phyloP scores from a whole-genome alignment of 1,140 invertebrate species.

The Acromyrmex echinatior region DNA sequence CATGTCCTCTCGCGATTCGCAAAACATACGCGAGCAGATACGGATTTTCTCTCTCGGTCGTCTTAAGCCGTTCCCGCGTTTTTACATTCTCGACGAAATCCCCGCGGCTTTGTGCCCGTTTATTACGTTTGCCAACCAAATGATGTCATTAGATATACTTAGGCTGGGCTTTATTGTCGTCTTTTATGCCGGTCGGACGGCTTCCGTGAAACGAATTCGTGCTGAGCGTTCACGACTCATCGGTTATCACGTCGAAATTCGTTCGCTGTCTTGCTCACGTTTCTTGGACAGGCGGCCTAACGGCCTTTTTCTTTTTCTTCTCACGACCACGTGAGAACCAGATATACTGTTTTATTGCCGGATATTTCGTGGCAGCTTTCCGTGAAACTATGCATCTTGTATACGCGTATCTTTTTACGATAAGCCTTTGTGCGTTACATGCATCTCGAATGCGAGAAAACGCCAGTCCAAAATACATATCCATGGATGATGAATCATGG shows the following conservation, averaged over 20 bases:
- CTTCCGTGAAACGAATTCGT: conserved; percentile 74
- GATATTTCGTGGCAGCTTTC: conserved; percentile 42
- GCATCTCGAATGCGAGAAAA: conserved; percentile 6
- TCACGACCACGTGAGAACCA: conserved; percentile 47
- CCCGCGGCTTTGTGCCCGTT: conserved; percentile 75
- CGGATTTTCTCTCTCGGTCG: conserved; percentile 42
- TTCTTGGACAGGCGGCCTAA: conserved; percentile 34
- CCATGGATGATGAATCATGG: background rate
- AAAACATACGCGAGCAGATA: conserved; percentile 20
- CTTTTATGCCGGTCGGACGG: conserved; percentile 75
- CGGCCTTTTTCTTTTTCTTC: conserved; percentile 26
- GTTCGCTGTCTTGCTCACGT: conserved; percentile 28
- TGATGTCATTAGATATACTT: conserved; percentile 84
- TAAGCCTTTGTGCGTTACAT: conserved; percentile 36
- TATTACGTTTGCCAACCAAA: conserved; percentile 78
- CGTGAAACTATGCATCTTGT: conserved; percentile 1
- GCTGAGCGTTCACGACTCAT: conserved; percentile 67
- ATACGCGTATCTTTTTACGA: conserved; percentile 55
- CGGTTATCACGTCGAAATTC: conserved; percentile 74
- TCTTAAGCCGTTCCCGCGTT: conserved; percentile 70
- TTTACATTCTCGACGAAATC: conserved; percentile 78
- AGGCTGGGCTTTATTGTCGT: conserved; percentile 79
- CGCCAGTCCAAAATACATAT: background rate
- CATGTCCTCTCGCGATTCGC: conserved; percentile 16
- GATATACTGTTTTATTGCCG: conserved; percentile 60